Evolutionary conservation across 2,113 vertebrate genomes (phyloP).

Genomic region (Phyllostomus hastatus): DNA sequence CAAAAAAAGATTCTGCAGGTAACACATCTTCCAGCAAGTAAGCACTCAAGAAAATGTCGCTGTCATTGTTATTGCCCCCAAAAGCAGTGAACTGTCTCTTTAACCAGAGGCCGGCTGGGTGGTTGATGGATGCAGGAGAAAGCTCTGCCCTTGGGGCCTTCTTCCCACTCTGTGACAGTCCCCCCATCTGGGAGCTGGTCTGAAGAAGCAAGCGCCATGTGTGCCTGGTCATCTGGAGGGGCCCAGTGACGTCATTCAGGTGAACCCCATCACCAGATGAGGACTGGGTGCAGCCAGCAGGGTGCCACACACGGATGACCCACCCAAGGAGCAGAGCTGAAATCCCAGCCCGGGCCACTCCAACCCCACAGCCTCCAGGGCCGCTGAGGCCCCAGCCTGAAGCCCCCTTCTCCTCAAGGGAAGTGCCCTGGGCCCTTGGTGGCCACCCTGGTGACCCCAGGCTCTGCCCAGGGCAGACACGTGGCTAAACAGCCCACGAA

Average conservation of each 20-base stretch:
- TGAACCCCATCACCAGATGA: not conserved
- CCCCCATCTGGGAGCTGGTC: not conserved
- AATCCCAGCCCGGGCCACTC: not conserved
- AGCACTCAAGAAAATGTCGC: not conserved
- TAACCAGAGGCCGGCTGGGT: not conserved
- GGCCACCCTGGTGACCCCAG: not conserved
- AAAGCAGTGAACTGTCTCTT: not conserved
- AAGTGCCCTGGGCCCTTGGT: fast-evolving
- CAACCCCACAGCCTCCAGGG: not conserved
- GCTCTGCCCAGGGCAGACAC: not conserved
- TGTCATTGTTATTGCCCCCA: not conserved
- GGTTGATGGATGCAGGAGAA: not conserved
- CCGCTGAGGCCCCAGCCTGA: not conserved
- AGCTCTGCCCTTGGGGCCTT: not conserved
- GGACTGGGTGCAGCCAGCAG: not conserved
- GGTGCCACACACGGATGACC: too few relatives aligned
- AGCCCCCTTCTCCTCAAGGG: not conserved
- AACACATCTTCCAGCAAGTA: not conserved
- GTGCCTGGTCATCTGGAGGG: fast-evolving
- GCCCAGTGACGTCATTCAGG: not conserved
- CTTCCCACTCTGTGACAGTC: not conserved
- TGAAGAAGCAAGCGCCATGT: not conserved
- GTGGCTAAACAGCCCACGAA: conserved; percentile 55
- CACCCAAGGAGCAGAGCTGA: not conserved
- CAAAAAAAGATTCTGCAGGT: not conserved